phyloP scores from a whole-genome alignment of 2,113 vertebrate genomes.

The Leptobrachium leishanense region DNA sequence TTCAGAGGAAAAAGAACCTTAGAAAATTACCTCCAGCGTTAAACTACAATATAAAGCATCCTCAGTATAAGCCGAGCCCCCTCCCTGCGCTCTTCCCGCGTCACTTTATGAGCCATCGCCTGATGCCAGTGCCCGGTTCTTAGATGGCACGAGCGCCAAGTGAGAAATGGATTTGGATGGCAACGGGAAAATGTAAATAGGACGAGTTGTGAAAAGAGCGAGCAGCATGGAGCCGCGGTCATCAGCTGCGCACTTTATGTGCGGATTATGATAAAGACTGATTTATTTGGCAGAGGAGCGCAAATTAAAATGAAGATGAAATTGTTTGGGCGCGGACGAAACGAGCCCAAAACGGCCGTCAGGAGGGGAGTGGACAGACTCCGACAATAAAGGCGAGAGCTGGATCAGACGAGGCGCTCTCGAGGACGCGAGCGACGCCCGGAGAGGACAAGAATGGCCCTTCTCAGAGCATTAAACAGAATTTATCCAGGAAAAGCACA shows the following conservation, averaged over 20 bases:
- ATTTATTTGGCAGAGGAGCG: conserved; percentile 16
- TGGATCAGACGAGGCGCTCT: background rate
- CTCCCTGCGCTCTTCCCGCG: background rate
- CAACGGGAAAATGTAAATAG: background rate
- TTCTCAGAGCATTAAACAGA: background rate
- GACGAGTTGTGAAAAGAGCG: background rate
- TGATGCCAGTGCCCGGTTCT: background rate
- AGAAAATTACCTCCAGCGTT: no score
- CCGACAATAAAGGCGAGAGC: background rate
- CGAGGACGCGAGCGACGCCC: background rate
- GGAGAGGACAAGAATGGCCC: background rate
- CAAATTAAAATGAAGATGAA: conserved; percentile 21
- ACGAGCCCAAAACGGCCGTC: background rate
- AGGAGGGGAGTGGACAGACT: background rate
- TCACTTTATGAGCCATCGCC: background rate
- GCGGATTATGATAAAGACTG: conserved; percentile 7
- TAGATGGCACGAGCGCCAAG: conserved; percentile 1
- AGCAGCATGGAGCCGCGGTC: background rate
- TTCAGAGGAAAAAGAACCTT: background rate
- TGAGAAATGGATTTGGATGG: background rate
- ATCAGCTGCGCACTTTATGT: conserved; percentile 22
- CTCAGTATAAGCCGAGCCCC: background rate
- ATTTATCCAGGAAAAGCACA: no score
- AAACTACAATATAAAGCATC: background rate
- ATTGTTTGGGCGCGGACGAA: conserved; percentile 19